These are phyloP conservation scores for Tipula lateralis DNA, from an alignment of 2,888 invertebrate species.

Conservation along the genomic window DNA sequence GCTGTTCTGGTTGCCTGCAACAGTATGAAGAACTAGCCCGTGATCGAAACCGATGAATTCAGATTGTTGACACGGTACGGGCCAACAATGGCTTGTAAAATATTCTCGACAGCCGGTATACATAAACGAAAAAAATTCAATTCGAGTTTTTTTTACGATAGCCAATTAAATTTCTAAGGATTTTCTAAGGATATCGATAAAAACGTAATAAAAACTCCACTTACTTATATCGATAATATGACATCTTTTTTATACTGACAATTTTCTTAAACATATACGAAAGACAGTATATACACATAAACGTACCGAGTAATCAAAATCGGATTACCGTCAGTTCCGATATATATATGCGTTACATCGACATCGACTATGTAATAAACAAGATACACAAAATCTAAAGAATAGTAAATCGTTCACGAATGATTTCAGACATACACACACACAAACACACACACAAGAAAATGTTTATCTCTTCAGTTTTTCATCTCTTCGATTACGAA, in stretches of 20 bases:
- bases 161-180: neutral
- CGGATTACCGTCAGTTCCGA: neutral
- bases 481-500: neutral
- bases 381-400: neutral
- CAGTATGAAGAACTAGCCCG: too few species aligned
- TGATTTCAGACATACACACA: neutral
- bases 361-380: neutral
- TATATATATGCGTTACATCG: conserved; percentile 6
- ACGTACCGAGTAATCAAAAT: neutral
- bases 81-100: too few species aligned
- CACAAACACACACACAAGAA: neutral
- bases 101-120: too few species aligned
- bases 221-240: conserved; percentile 5
- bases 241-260: neutral
- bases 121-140: neutral
- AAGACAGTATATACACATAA: neutral
- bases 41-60: too few species aligned
- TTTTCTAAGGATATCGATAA: conserved; percentile 11
- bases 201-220: neutral
- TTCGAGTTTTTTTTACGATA: neutral
- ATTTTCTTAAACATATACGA: too few species aligned
- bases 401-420: neutral
- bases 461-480: neutral
- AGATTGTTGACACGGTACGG: neutral
- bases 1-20: too few species aligned